Percentiles rank a stretch among this genome's conserved stretches.
These are phyloP conservation scores for Armadillidium nasatum DNA, from an alignment of 1,140 invertebrate species.

Conservation along the genomic window DNA sequence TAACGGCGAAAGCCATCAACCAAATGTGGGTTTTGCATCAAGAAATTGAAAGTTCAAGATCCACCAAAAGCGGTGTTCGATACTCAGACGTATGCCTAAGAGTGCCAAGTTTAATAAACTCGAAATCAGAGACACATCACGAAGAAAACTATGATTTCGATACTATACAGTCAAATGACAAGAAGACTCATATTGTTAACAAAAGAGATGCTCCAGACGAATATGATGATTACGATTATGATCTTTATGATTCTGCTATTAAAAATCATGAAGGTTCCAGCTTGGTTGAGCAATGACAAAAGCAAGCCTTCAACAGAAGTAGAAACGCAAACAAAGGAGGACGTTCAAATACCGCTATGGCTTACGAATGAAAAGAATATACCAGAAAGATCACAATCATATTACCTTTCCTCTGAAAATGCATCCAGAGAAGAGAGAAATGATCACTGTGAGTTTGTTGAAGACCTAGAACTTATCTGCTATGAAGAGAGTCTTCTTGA, in stretches of 20 bases:
- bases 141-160: slow-evolving; percentile 36
- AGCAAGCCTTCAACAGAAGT: too few relatives aligned
- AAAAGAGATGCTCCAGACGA: not conserved
- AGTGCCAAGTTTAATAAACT: slow-evolving; percentile 34
- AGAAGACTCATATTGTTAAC: not conserved
- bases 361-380: slow-evolving; percentile 14
- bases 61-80: slow-evolving; percentile 21
- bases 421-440: not conserved
- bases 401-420: not conserved
- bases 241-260: slow-evolving; percentile 1
- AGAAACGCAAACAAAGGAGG: not conserved
- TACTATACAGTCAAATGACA: not conserved
- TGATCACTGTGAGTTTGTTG: slow-evolving; percentile 32
- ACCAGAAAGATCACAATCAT: not conserved
- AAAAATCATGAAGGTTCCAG: too few relatives aligned
- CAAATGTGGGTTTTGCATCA: slow-evolving; percentile 48
- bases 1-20: slow-evolving; percentile 56
- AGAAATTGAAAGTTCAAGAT: slow-evolving; percentile 4
- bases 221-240: slow-evolving; percentile 32
- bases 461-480: slow-evolving; percentile 31
- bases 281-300: too few relatives aligned
- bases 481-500: slow-evolving; percentile 43
- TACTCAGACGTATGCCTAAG: slow-evolving; percentile 34
- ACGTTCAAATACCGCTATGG: slow-evolving; percentile 12
- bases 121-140: not conserved